Percentiles rank a stretch among this genome's conserved stretches.
Evolutionary conservation across 2,888 invertebrate genomes (phyloP).

Genomic region (Oeneis ivallda): DNA sequence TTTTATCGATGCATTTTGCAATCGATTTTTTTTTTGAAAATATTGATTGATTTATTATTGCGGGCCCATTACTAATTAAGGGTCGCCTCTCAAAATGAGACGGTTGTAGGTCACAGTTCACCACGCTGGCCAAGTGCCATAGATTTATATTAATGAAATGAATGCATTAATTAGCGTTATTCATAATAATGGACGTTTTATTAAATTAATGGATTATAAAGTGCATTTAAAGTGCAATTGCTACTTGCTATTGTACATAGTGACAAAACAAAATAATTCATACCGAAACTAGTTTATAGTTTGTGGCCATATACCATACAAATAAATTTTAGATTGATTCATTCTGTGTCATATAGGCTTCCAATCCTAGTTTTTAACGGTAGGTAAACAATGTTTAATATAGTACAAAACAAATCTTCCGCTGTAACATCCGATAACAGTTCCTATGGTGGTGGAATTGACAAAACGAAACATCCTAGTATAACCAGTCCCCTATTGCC

Average conservation of each 20-base stretch:
- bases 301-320: neutral
- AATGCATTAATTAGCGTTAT: too few species aligned
- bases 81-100: too few species aligned
- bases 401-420: constrained; percentile 54
- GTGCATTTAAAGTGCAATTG: too few species aligned
- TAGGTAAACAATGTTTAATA: constrained; percentile 49
- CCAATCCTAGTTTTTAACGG: constrained; percentile 48
- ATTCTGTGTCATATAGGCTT: constrained; percentile 18
- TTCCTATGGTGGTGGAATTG: constrained; percentile 63
- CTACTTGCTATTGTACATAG: too few species aligned
- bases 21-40: neutral
- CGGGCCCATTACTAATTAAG: too few species aligned
- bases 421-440: constrained; percentile 67
- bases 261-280: neutral
- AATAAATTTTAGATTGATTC: neutral
- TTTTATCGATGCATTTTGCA: neutral
- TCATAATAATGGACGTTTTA: too few species aligned
- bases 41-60: too few species aligned
- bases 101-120: too few species aligned
- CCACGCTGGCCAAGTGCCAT: too few species aligned
- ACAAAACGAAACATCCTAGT: constrained; percentile 45
- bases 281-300: neutral
- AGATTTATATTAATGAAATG: too few species aligned
- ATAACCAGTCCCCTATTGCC: constrained; percentile 28
- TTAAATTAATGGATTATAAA: too few species aligned